Evolutionary conservation across 2,888 invertebrate genomes (phyloP).

Genomic region (Drosophila tanythrix): DNA sequence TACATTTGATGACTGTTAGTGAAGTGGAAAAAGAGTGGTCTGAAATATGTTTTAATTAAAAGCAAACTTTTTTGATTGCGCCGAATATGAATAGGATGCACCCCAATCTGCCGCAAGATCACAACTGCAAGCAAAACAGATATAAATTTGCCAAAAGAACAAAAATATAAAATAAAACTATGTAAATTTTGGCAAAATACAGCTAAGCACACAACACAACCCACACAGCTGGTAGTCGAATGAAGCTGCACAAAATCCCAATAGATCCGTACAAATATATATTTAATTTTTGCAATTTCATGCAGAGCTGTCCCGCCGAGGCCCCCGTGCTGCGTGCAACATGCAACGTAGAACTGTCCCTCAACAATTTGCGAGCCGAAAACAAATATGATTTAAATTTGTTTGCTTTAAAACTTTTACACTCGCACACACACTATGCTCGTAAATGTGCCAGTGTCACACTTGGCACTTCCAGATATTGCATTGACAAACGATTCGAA

Average conservation of each 20-base stretch:
- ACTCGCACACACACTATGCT: conserved; percentile 12
- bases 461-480: conserved; percentile 26
- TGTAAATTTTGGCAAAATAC: conserved; percentile 38
- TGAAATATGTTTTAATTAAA: conserved; percentile 78
- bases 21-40: conserved; percentile 31
- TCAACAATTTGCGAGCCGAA: conserved; percentile 48
- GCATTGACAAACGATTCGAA: conserved; percentile 26
- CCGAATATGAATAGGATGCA: conserved; percentile 33
- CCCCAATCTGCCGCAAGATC: conserved; percentile 53
- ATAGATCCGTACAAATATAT: conserved; percentile 63
- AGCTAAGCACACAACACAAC: conserved; percentile 15
- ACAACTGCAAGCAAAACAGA: conserved; percentile 62
- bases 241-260: conserved; percentile 48
- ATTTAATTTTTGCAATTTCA: conserved; percentile 71
- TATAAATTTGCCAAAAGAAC: conserved; percentile 50
- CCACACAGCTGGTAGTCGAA: conserved; percentile 23
- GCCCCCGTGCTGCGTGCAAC: conserved; percentile 33
- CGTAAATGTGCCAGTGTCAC: conserved; percentile 58
- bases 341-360: conserved; percentile 45
- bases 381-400: conserved; percentile 73
- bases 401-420: conserved; percentile 54
- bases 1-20: conserved; percentile 56
- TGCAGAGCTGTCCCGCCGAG: conserved; percentile 49
- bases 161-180: conserved; percentile 5
- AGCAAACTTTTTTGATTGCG: conserved; percentile 64